Evolutionary conservation across 2,888 invertebrate species (phyloP), one percentile per base, ranked within the genome.

Genomic region (Ophioninae sp.): DNA sequence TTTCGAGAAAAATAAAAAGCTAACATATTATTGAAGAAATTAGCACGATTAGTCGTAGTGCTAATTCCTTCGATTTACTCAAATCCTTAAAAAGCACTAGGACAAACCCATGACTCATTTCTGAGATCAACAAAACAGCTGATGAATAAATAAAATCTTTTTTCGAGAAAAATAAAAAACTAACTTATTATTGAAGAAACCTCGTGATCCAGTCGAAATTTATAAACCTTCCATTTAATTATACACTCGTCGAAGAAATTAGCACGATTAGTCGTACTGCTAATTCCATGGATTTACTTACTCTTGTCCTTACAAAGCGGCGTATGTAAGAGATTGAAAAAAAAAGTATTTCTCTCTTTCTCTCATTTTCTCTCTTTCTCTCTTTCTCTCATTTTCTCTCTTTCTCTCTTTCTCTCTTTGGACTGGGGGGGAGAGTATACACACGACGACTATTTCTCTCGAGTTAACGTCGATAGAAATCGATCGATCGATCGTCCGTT

Each of bases 401-500:
- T 51, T 13, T 51, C 0, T 17, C 51, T 51, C 6, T 51, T 17
- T 74, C 51, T 63, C 37, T 63, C 20, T 63, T 30, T 63, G 56
- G 51, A 78, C 30, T 65, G 51, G 23, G 58, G 58, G 63, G 51
- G 17, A 51, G 37, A 39, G 23, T 64, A 72, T 79, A 73, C 67
- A 67, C 67, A 67, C 73, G 68, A 79, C 71, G 81, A 76, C 78
- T 81, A 81, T 84, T 84, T 81, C 81, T 84, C 74, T 81, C 84
- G 84, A 79, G 82, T 82, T 82, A 84, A 79, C 84, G 82, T 82
- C 84, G 77, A 82, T 80, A 80, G 82, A 84, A 83, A 83, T 71
- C 74, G 79, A 79, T 84, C 85, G 82, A 81, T 83, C 85, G 85
- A 84, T 84, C 83, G 82, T 69, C 72, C 79, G 37, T 51, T 67